These are phyloP conservation scores for Hypomecis punctinalis DNA, from an alignment of 2,888 invertebrate species.

Conservation along the genomic window DNA sequence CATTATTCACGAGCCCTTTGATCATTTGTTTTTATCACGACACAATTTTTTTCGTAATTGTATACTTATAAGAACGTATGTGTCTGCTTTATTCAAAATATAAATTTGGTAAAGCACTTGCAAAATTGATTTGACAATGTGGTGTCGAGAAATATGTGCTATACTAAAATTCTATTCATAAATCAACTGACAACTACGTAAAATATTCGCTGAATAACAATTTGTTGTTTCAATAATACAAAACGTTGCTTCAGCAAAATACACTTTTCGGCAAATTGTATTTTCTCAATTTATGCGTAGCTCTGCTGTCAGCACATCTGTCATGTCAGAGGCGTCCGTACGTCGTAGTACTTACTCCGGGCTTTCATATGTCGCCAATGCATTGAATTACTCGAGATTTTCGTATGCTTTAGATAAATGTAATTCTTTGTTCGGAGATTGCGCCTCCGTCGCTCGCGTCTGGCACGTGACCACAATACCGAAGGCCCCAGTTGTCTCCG, in stretches of 20 bases:
- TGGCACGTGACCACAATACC: conserved; percentile 79
- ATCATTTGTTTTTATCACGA: neutral
- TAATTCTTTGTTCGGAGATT: conserved; percentile 81
- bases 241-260: conserved; percentile 31
- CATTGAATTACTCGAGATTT: conserved; percentile 81
- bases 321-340: conserved; percentile 30
- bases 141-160: conserved; percentile 19
- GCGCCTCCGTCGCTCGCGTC: conserved; percentile 70
- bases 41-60: neutral
- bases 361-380: conserved; percentile 61
- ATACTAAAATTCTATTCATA: conserved; percentile 50
- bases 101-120: neutral
- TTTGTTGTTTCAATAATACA: conserved; percentile 35
- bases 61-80: too few relatives aligned
- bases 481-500: conserved; percentile 68
- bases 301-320: conserved; percentile 40
- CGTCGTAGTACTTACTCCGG: conserved; percentile 3
- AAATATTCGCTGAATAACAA: conserved; percentile 49
- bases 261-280: conserved; percentile 35
- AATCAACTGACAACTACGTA: conserved; percentile 53
- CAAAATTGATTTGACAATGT: conserved; percentile 12
- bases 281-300: conserved; percentile 33
- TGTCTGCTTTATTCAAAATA: neutral
- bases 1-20: conserved; percentile 25
- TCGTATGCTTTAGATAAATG: conserved; percentile 78